phyloP scores from a whole-genome alignment of 2,888 invertebrate genomes.

The Drosophila emarginata region DNA sequence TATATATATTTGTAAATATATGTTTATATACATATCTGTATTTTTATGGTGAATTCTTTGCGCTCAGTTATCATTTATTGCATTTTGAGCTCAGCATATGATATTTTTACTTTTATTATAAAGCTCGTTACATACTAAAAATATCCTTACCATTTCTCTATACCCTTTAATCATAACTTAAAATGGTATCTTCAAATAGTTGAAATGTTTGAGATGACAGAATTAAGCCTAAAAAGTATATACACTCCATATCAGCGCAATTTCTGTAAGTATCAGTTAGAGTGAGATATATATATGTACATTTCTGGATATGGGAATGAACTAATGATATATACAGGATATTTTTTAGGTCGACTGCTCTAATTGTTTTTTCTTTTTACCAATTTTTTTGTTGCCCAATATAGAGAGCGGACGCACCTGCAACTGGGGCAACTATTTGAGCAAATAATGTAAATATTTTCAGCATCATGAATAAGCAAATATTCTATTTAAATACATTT shows the following conservation, averaged over 20 bases:
- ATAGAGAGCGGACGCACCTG: not conserved
- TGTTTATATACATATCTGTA: not conserved
- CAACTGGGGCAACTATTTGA: not conserved
- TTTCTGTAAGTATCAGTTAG: too few relatives aligned
- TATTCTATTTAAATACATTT: slow-evolving; percentile 5
- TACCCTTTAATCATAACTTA: slow-evolving; percentile 3
- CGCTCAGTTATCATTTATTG: slow-evolving; percentile 55
- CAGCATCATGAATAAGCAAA: slow-evolving; percentile 1
- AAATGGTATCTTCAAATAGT: not conserved
- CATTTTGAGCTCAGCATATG: slow-evolving; percentile 50
- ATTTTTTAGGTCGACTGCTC: not conserved
- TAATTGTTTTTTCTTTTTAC: not conserved
- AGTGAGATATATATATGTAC: too few relatives aligned
- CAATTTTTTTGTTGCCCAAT: not conserved
- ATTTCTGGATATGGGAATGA: too few relatives aligned
- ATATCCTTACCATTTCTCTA: not conserved
- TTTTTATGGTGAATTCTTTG: slow-evolving; percentile 45
- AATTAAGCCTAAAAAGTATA: too few relatives aligned
- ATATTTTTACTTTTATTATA: slow-evolving; percentile 57
- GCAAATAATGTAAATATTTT: slow-evolving; percentile 2
- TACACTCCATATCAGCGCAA: too few relatives aligned
- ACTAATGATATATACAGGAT: too few relatives aligned
- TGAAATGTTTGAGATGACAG: too few relatives aligned
- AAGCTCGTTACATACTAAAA: slow-evolving; percentile 26
- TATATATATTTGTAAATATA: not conserved